Conservation (phyloP, 1,140 invertebrate species). For the Plectus sambesii region DNA sequence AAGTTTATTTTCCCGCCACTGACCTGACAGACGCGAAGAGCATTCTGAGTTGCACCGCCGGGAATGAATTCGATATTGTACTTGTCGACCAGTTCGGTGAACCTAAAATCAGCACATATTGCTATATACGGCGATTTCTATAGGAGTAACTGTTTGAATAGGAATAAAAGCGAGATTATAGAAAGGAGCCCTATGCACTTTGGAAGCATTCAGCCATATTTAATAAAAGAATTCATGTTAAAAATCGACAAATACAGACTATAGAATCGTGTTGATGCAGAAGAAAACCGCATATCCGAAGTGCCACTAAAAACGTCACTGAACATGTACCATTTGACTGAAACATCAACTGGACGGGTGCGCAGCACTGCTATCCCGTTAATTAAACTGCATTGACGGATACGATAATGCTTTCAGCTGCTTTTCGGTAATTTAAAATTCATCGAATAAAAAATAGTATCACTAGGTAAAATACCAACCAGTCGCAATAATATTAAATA, state of each 20-base stretch:
- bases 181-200: neutral
- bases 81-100: constrained; percentile 60
- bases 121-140: constrained; percentile 16
- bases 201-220: neutral
- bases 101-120: constrained; percentile 39
- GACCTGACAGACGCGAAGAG: constrained; percentile 74
- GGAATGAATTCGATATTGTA: constrained; percentile 77
- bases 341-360: too few relatives aligned
- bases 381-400: neutral
- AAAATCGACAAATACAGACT: neutral
- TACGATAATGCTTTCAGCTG: neutral
- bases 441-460: neutral
- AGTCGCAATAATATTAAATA: constrained; percentile 17
- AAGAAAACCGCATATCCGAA: too few relatives aligned
- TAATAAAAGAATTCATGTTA: neutral
- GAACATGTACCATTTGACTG: too few relatives aligned
- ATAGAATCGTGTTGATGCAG: neutral
- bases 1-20: constrained; percentile 21
- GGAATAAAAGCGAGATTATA: too few relatives aligned
- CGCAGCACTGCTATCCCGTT: too few relatives aligned
- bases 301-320: too few relatives aligned
- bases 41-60: constrained; percentile 89
- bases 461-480: constrained; percentile 8
- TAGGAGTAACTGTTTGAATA: too few relatives aligned
- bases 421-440: neutral